Conservation (phyloP, 2,888 invertebrate genomes). For the Xestobium rufovillosum region DNA sequence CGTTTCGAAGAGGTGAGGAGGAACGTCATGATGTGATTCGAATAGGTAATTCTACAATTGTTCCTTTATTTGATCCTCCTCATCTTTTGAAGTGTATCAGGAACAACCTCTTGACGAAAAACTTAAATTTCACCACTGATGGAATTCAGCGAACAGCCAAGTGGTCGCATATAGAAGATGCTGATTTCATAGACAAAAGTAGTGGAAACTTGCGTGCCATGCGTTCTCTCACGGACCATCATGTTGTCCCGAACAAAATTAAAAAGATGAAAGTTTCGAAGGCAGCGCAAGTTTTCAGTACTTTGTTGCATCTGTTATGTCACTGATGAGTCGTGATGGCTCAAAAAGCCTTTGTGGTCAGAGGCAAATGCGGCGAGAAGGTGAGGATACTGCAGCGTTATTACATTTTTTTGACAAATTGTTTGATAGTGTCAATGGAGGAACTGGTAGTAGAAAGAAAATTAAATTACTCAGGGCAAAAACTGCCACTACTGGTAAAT, state of each 20-base stretch:
- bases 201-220: constrained; percentile 5
- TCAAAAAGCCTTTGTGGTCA: neutral
- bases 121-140: neutral
- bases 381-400: constrained; percentile 1
- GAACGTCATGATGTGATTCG: constrained; percentile 1
- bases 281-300: constrained; percentile 15
- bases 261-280: constrained; percentile 16
- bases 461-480: neutral
- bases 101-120: neutral
- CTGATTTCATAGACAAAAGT: constrained; percentile 1
- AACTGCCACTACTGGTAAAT: neutral
- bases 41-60: constrained; percentile 9
- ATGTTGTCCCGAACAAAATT: constrained; percentile 12
- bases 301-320: constrained; percentile 10
- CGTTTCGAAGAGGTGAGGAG: constrained; percentile 1
- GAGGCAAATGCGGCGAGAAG: neutral
- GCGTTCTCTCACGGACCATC: constrained; percentile 6
- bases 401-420: constrained; percentile 1
- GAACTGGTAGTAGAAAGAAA: constrained; percentile 1
- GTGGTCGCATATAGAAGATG: constrained; percentile 10
- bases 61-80: constrained; percentile 16
- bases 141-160: constrained; percentile 1
- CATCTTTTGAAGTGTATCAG: constrained; percentile 2
- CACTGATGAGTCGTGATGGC: neutral
- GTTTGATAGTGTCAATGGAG: constrained; percentile 3